A percentile compares a stretch with the other conserved stretches of the same genome.
Evolutionary conservation across 2,888 invertebrate species (phyloP).

Genomic region (Ichneumoninae sp.): DNA sequence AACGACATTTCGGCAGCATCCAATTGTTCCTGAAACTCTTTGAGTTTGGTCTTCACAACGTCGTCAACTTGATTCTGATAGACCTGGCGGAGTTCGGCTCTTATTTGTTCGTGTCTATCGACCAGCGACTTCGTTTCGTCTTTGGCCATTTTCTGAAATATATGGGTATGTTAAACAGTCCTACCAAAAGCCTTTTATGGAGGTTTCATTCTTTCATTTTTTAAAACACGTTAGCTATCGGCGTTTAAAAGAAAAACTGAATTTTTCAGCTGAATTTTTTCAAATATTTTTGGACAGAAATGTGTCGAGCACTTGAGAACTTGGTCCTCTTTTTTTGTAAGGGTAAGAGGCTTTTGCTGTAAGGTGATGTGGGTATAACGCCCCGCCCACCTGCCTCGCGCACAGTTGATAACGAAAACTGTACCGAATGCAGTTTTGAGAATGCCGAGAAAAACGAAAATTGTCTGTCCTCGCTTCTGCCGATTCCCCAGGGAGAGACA

Average conservation of each 20-base stretch:
- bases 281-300: constrained; percentile 11
- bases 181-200: neutral
- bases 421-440: too few relatives aligned
- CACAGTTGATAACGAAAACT: too few relatives aligned
- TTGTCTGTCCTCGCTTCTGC: too few relatives aligned
- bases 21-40: constrained; percentile 91
- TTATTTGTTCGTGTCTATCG: constrained; percentile 87
- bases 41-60: constrained; percentile 90
- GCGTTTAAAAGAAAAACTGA: neutral
- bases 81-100: constrained; percentile 89
- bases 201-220: constrained; percentile 2
- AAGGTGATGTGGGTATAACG: too few relatives aligned
- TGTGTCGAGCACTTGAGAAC: neutral
- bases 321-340: too few relatives aligned
- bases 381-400: too few relatives aligned
- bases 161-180: neutral
- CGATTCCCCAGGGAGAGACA: too few relatives aligned
- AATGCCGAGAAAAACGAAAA: too few relatives aligned
- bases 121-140: constrained; percentile 81
- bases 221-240: neutral
- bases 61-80: constrained; percentile 93
- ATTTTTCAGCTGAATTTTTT: neutral
- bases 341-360: too few relatives aligned
- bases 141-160: constrained; percentile 83
- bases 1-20: constrained; percentile 89